phyloP scores from a whole-genome alignment of 2,888 invertebrate species.

The Linnaemya vulpina region DNA sequence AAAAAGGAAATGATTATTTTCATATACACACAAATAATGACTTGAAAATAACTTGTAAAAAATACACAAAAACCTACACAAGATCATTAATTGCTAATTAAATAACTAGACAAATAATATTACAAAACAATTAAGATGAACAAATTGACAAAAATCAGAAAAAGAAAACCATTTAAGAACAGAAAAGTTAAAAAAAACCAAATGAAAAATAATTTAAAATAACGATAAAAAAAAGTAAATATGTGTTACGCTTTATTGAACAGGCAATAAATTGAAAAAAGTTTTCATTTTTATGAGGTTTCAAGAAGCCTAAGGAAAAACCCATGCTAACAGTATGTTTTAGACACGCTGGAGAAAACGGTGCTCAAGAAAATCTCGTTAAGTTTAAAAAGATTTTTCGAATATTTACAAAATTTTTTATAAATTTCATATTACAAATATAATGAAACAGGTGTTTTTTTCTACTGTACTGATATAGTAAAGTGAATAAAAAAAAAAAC shows the following conservation, averaged over 20 bases:
- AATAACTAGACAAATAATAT: slow-evolving; percentile 48
- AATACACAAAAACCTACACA: slow-evolving; percentile 50
- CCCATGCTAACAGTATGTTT: slow-evolving; percentile 50
- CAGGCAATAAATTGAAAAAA: slow-evolving; percentile 31
- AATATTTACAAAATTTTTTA: not conserved
- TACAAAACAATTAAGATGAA: slow-evolving; percentile 45
- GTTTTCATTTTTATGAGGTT: slow-evolving; percentile 27
- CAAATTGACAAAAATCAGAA: slow-evolving; percentile 24
- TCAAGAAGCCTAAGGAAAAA: slow-evolving; percentile 31
- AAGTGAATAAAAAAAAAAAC: not conserved
- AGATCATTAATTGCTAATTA: slow-evolving; percentile 45
- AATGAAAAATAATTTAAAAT: slow-evolving; percentile 18
- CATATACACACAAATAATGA: not conserved
- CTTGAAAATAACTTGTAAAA: slow-evolving; percentile 13
- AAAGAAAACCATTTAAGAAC: not conserved
- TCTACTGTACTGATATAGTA: not conserved
- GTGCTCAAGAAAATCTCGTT: slow-evolving; percentile 8
- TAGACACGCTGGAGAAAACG: slow-evolving; percentile 37
- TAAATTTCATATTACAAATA: slow-evolving; percentile 14
- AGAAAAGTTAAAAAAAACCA: slow-evolving; percentile 22
- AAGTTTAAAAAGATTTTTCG: slow-evolving; percentile 3
- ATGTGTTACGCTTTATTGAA: slow-evolving; percentile 64
- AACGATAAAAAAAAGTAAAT: slow-evolving; percentile 3
- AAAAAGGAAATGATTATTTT: slow-evolving; percentile 19
- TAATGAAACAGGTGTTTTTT: slow-evolving; percentile 35